Base-by-base conservation (phyloP, 2,888 invertebrate genomes). In the Thelaira solivaga region DNA sequence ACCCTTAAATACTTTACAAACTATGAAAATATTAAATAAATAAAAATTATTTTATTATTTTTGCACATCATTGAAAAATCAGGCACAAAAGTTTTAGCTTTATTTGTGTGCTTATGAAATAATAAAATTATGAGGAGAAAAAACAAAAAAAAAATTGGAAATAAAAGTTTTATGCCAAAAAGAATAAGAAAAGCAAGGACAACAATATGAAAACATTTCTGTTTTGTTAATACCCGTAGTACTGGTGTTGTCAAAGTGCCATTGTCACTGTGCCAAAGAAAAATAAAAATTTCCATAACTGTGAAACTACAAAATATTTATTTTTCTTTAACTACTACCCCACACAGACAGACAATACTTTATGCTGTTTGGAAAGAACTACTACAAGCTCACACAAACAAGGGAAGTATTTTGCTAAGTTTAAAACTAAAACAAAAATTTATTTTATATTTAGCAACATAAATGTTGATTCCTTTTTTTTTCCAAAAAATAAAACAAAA, bases 191-290 rank as follows among this genome's bases (percentile, higher is more conserved):
- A n/a, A 49, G 24, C 7, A 11, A 51, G 1, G 6, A 43, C 22
- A 71, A 62, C 55, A 72, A 2, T 6, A 43, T 73, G 67, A 18
- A 67, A 55, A 78, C 29, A 74, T 71, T 45, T 59, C 18, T 62
- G 39, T 68, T n/a, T 78, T 78, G 55, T 74, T 74, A 74, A 64
- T 47, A 22, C 49, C 22, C 31, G 49, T 57, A 43, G 55, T 47
- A 22, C 49, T 29, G 22, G 49, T 57, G 36, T 78, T 87, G 87
- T 87, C 87, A 86, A 85, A 87, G 85, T 87, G 86, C 85, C 86
- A 85, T 86, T 87, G 86, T 86, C 87, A 87, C 81, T 80, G 83
- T 86, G 86, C 86, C 86, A 86, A 59, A 34, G 64, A 29, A 13
- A n/a, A 34, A 7, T 18, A 18, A 13, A 59, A 53, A 72, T 61